Base-by-base conservation (phyloP, 2,797 vertebrate genomes). In the Anas bernieri region DNA sequence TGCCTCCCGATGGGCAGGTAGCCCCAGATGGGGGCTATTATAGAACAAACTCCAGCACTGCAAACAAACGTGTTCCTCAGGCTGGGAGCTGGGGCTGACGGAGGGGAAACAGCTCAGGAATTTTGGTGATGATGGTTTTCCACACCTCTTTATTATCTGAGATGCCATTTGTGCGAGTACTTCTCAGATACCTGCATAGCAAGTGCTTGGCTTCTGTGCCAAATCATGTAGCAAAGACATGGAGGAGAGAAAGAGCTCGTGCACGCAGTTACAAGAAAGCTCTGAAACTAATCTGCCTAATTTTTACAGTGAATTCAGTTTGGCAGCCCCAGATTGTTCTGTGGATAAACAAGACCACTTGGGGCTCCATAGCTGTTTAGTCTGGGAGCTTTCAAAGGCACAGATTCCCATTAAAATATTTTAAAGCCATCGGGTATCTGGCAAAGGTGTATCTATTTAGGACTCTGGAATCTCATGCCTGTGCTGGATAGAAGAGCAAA, bases 1-100 rank as follows among this genome's bases (percentile, higher is more conserved):
- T 26, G 33, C 28, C 25, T 61, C 64, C 63, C 33, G 22, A 37
- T 0, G 0, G 28, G 22, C 31, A 77, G 22, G n/a, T 1, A 77
- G 63, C 35, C 39, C 50, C 43, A 73, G 9, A 56, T 22, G 2
- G 1, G 1, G 6, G 9, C 28, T 17, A 12, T 26, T 21, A 17
- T 12, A 66, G 39, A 48, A 45, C 25, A 25, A 80, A 55, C 17
- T 56, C 45, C 64, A 58, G n/a, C 37, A 45, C 45, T 23, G 43
- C 50, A 45, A 17, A 67, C 12, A 55, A 16, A 55, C 11, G 6
- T 16, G 14, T 35, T 54, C 52, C 14, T 17, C n/a, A 18, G 22
- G 23, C 4, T 5, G 35, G 22, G 31, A 26, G 41, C n/a, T 67
- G 63, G 43, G 18, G 17, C 10, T 20, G 4, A 43, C 18, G 6